phyloP scores from a whole-genome alignment of 2,113 vertebrate genomes.

The Brevimyrus niger region DNA sequence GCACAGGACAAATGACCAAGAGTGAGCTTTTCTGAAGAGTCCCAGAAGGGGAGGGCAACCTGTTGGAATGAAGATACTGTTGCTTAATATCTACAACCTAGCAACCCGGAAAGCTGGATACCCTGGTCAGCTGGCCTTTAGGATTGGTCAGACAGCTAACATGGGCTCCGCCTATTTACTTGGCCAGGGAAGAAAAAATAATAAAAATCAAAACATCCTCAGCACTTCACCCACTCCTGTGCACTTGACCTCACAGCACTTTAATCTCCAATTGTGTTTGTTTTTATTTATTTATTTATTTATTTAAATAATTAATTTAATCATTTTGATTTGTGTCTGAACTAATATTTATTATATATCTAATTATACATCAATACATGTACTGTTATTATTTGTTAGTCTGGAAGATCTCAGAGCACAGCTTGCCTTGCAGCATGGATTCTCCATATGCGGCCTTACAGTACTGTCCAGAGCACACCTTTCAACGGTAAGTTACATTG shows the following conservation, averaged over 20 bases:
- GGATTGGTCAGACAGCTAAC: slow-evolving; percentile 74
- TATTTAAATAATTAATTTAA: no score
- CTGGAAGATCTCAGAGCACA: slow-evolving; percentile 49
- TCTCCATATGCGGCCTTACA: slow-evolving; percentile 76
- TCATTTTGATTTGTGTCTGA: no score
- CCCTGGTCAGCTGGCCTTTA: slow-evolving; percentile 58
- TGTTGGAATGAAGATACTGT: slow-evolving; percentile 49
- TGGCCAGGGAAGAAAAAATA: slow-evolving; percentile 53
- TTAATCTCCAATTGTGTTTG: slow-evolving; percentile 59
- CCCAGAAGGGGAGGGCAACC: slow-evolving; percentile 15
- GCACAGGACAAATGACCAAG: slow-evolving; percentile 31
- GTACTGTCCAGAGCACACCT: slow-evolving; percentile 81
- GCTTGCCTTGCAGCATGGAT: slow-evolving; percentile 73
- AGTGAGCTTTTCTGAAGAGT: slow-evolving; percentile 43
- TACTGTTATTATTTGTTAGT: slow-evolving; percentile 54
- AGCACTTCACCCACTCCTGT: slow-evolving; percentile 72
- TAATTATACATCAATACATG: slow-evolving; percentile 44
- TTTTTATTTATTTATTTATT: slow-evolving; percentile 46
- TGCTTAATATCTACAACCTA: slow-evolving; percentile 81
- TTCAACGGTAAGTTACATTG: slow-evolving; percentile 81
- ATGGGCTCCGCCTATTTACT: slow-evolving; percentile 69
- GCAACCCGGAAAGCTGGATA: slow-evolving; percentile 71
- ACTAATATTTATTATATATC: no score
- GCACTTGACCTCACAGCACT: slow-evolving; percentile 81
- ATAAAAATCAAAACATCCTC: slow-evolving; percentile 79